A percentile compares a stretch with the other conserved stretches of the same genome.
Conservation (phyloP, 1,140 invertebrate genomes). For the Colletes latitarsis region DNA sequence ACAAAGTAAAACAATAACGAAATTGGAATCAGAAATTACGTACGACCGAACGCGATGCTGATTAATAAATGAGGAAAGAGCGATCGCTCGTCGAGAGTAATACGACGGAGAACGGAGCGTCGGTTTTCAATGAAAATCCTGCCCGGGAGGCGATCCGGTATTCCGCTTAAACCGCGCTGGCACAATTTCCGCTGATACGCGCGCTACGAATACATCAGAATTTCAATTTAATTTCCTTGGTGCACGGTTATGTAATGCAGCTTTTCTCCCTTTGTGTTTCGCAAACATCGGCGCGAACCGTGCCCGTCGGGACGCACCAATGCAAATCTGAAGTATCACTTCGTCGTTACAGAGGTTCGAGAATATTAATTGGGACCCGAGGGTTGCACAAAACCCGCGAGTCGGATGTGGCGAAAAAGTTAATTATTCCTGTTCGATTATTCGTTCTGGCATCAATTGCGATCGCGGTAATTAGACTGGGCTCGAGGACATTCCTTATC, state of each 20-base stretch:
- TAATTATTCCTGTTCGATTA: slow-evolving; percentile 2
- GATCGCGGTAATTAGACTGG: not conserved
- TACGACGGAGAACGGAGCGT: not conserved
- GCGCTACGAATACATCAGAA: not conserved
- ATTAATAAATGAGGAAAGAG: not conserved
- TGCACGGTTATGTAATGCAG: not conserved
- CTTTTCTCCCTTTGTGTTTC: not conserved
- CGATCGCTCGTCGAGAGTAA: not conserved
- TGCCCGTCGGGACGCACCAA: not conserved
- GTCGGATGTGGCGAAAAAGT: not conserved
- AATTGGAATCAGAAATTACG: not conserved
- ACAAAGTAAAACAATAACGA: not conserved
- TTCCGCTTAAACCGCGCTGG: slow-evolving; percentile 2
- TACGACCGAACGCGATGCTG: not conserved
- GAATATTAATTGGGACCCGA: not conserved
- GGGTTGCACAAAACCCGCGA: not conserved
- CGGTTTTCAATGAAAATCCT: slow-evolving; percentile 8
- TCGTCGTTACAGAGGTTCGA: not conserved
- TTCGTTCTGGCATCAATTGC: not conserved
- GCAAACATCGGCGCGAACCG: not conserved
- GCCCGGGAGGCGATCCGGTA: not conserved
- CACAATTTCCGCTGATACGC: not conserved
- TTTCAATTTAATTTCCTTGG: slow-evolving; percentile 18
- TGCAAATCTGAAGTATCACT: not conserved
- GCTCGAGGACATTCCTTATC: no score